phyloP scores from a whole-genome alignment of 2,797 vertebrate genomes.

The Tokudaia tokunoshimensis region DNA sequence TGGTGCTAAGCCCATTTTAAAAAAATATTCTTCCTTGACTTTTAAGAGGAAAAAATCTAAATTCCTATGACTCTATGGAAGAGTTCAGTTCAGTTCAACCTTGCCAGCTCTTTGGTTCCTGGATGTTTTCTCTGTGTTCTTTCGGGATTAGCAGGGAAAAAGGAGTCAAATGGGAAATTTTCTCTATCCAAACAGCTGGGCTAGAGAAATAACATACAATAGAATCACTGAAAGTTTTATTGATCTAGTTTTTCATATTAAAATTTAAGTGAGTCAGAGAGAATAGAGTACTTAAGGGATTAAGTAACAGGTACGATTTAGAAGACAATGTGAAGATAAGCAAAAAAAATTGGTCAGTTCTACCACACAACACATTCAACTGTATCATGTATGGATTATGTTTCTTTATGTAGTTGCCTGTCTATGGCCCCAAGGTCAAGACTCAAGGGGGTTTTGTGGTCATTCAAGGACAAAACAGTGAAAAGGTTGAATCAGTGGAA shows the following conservation, averaged over 20 bases:
- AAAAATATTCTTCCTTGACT: neutral
- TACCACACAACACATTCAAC: neutral
- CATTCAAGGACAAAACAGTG: neutral
- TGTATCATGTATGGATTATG: neutral
- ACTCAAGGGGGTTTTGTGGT: neutral
- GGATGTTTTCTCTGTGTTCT: neutral
- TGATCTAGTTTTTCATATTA: neutral
- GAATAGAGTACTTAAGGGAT: neutral
- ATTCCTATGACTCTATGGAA: neutral
- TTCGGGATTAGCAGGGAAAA: neutral
- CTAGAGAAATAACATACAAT: neutral
- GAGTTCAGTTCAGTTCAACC: neutral
- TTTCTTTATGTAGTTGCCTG: neutral
- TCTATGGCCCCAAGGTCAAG: neutral
- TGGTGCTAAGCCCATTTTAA: neutral
- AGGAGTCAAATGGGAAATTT: neutral
- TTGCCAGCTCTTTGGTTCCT: neutral
- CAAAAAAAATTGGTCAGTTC: neutral
- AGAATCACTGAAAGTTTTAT: neutral
- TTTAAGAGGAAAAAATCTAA: neutral
- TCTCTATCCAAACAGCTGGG: neutral
- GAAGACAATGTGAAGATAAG: neutral
- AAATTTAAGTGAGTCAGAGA: slow-evolving; percentile 20
- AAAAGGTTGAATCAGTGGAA: neutral
- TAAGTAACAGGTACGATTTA: neutral